Conservation (phyloP, 2,888 invertebrate genomes). For the Trachelus stipa region DNA sequence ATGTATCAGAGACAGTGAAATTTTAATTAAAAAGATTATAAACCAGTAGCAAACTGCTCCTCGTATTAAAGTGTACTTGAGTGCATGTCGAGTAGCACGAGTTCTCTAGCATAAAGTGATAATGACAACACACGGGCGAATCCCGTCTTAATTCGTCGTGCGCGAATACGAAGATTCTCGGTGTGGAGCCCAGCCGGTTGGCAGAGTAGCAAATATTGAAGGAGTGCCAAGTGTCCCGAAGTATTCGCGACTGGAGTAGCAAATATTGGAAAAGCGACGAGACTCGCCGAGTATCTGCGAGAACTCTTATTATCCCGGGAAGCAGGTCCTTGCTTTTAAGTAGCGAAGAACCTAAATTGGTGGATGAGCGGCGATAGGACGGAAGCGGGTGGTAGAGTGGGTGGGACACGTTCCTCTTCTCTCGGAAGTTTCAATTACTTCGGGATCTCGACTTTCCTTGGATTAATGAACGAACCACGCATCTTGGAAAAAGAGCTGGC, state of each 20-base stretch:
- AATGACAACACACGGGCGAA: neutral
- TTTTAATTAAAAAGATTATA: neutral
- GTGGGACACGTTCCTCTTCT: no score
- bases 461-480: no score
- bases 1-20: neutral
- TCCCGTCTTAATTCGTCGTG: neutral
- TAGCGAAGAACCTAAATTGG: no score
- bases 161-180: neutral
- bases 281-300: slow-evolving; percentile 24
- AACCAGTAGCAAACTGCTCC: neutral
- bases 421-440: no score
- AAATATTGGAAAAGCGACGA: slow-evolving; percentile 36
- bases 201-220: slow-evolving; percentile 27
- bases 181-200: neutral
- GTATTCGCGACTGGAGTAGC: slow-evolving; percentile 22
- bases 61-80: neutral
- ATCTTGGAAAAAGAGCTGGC: no score
- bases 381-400: no score
- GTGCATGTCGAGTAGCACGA: neutral
- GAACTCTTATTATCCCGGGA: slow-evolving; percentile 35
- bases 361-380: no score
- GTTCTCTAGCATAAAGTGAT: neutral
- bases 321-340: slow-evolving; percentile 2
- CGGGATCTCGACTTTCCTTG: no score
- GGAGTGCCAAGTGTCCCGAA: slow-evolving; percentile 4